Conservation (phyloP, 2,797 vertebrate species). For the Pseudochromis fuscus region DNA sequence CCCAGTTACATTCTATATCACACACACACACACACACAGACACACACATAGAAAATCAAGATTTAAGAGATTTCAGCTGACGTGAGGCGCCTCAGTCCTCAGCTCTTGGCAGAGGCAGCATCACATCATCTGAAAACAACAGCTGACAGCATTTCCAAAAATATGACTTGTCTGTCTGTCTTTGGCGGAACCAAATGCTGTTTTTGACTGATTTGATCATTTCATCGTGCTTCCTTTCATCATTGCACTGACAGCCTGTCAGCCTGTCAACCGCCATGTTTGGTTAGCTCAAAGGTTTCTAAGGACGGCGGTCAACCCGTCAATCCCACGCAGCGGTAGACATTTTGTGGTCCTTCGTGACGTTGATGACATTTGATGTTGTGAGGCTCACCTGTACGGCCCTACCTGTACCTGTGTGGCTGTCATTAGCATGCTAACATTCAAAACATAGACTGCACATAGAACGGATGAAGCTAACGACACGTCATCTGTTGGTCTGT, state of each 20-base stretch:
- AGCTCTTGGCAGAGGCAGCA: slow-evolving; percentile 33
- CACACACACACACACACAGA: slow-evolving; percentile 48
- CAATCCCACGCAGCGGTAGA: slow-evolving; percentile 1
- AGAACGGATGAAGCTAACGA: too few species aligned
- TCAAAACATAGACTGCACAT: too few species aligned
- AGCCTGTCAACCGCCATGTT: slow-evolving; percentile 30
- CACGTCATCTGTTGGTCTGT: too few species aligned
- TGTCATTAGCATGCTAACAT: too few species aligned
- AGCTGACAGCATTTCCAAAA: slow-evolving; percentile 65
- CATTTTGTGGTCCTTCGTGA: background rate
- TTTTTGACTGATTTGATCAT: slow-evolving; percentile 33
- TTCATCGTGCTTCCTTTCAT: slow-evolving; percentile 37
- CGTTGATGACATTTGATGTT: too few species aligned
- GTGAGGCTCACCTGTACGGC: too few species aligned
- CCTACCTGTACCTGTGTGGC: too few species aligned
- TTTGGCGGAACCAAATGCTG: slow-evolving; percentile 23
- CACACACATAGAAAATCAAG: background rate
- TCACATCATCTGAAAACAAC: slow-evolving; percentile 55
- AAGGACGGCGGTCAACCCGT: slow-evolving; percentile 21
- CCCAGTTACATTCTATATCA: slow-evolving; percentile 84
- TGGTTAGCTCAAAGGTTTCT: slow-evolving; percentile 31
- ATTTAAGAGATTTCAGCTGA: slow-evolving; percentile 17
- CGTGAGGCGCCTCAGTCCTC: slow-evolving; percentile 12
- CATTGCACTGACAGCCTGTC: slow-evolving; percentile 43
- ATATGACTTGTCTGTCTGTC: slow-evolving; percentile 36